These are phyloP conservation scores for Physella acuta DNA, from an alignment of 1,140 invertebrate species.

Conservation along the genomic window DNA sequence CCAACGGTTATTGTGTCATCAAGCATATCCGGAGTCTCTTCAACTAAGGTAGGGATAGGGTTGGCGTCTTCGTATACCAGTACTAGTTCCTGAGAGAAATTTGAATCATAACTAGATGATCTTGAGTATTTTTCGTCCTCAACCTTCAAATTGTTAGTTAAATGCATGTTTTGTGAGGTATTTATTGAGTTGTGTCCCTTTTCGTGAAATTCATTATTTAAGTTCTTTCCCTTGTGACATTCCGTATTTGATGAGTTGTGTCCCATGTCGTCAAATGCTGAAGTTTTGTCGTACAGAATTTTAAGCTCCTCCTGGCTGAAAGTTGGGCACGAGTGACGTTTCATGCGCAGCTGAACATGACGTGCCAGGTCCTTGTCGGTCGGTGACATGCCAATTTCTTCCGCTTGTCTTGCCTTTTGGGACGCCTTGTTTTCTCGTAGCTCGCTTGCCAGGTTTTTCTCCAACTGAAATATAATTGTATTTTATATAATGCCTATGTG, in stretches of 20 bases:
- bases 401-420: neutral
- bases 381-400: neutral
- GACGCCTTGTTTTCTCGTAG: neutral
- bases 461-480: too few relatives aligned
- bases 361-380: neutral
- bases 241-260: too few relatives aligned
- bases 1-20: too few relatives aligned
- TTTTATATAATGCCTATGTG: too few relatives aligned
- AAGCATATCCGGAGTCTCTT: too few relatives aligned
- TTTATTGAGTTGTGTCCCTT: too few relatives aligned
- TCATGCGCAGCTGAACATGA: neutral
- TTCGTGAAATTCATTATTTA: too few relatives aligned
- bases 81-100: neutral
- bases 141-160: too few relatives aligned
- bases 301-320: neutral
- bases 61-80: neutral
- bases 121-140: neutral
- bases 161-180: too few relatives aligned
- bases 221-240: too few relatives aligned
- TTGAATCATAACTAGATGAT: neutral
- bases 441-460: neutral
- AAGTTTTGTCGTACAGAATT: neutral
- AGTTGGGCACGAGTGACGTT: neutral
- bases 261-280: too few relatives aligned
- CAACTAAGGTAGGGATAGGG: neutral